These are phyloP conservation scores for Valencia hispanica DNA, from an alignment of 2,797 vertebrate species.

Conservation along the genomic window DNA sequence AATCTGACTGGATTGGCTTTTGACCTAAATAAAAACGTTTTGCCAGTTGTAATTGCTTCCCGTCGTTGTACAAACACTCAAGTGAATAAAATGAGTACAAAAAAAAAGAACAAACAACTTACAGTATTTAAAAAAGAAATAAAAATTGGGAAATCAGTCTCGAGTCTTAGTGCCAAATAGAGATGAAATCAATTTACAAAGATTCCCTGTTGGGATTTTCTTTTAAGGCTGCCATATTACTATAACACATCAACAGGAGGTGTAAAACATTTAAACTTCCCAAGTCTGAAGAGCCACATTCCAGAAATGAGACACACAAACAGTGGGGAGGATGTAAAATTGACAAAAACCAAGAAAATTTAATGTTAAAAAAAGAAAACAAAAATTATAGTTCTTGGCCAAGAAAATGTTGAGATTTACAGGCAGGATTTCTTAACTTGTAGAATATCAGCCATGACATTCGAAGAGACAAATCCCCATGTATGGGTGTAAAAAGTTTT, in stretches of 20 bases:
- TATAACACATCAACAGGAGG: slow-evolving; percentile 40
- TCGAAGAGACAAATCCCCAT: slow-evolving; percentile 21
- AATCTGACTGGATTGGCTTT: slow-evolving; percentile 61
- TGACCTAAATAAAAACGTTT: slow-evolving; percentile 64
- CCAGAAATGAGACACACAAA: slow-evolving; percentile 48
- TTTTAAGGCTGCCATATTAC: slow-evolving; percentile 60
- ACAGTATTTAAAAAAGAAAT: slow-evolving; percentile 43
- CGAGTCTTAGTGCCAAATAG: slow-evolving; percentile 33
- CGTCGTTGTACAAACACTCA: slow-evolving; percentile 51
- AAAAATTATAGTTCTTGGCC: slow-evolving; percentile 54
- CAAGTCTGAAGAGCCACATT: slow-evolving; percentile 53
- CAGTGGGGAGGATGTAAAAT: slow-evolving; percentile 40
- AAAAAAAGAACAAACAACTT: slow-evolving; percentile 30
- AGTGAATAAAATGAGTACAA: slow-evolving; percentile 54
- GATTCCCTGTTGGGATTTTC: slow-evolving; percentile 42
- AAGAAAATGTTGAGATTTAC: slow-evolving; percentile 41
- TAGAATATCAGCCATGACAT: slow-evolving; percentile 35
- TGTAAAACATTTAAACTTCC: slow-evolving; percentile 21
- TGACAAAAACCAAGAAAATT: slow-evolving; percentile 42
- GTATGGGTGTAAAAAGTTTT: slow-evolving; percentile 55
- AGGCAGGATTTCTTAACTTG: slow-evolving; percentile 39
- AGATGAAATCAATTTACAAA: slow-evolving; percentile 43
- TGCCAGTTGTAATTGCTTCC: slow-evolving; percentile 62
- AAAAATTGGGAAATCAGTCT: slow-evolving; percentile 24
- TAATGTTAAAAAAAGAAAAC: slow-evolving; percentile 31